Conservation (phyloP, 2,113 vertebrate genomes). For the Bubo bubo region DNA sequence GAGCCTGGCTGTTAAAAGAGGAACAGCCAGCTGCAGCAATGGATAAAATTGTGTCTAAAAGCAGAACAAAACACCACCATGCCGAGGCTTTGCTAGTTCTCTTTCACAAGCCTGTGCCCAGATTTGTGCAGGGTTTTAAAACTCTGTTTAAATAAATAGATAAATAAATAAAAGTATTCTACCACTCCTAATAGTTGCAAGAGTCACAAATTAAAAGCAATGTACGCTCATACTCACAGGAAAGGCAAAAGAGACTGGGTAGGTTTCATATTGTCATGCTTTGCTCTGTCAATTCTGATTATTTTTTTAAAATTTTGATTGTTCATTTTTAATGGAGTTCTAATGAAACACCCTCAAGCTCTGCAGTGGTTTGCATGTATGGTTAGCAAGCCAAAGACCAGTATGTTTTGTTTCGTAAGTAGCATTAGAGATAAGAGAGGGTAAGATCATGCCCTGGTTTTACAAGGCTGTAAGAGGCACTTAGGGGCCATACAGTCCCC, state of each 20-base stretch:
- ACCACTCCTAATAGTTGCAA: not conserved
- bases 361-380: not conserved
- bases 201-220: not conserved
- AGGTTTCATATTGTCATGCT: not conserved
- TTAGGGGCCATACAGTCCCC: constrained; percentile 27
- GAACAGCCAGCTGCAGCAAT: constrained; percentile 33
- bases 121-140: not conserved
- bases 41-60: constrained; percentile 24
- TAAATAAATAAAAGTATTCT: not conserved
- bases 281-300: not conserved
- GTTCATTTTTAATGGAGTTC: constrained; percentile 48
- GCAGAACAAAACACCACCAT: not conserved
- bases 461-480: constrained; percentile 55
- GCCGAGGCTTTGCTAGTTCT: not conserved
- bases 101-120: not conserved
- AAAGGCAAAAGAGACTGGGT: not conserved
- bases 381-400: not conserved
- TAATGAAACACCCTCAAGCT: constrained; percentile 52
- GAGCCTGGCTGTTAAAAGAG: not conserved
- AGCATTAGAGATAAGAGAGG: constrained; percentile 48
- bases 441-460: constrained; percentile 26
- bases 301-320: not conserved
- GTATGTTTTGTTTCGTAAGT: not conserved
- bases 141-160: not conserved
- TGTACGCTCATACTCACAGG: not conserved